Evolutionary conservation across 2,888 invertebrate genomes (phyloP), one percentile per base, ranked within the genome.

Genomic region (Aproaerema taeniolella): DNA sequence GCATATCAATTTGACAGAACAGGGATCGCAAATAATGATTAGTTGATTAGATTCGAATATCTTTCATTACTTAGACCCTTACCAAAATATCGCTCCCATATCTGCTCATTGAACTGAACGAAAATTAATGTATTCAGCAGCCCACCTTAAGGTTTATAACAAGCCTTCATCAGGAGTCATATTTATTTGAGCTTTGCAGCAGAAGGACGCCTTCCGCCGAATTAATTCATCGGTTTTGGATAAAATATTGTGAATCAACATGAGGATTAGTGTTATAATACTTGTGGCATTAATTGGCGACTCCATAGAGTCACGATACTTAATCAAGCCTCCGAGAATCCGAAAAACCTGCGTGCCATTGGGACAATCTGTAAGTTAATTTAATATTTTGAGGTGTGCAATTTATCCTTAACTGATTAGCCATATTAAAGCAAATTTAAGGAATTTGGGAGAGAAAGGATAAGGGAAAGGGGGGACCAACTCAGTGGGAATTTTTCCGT

Each of bases 361-460:
- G 91, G 20, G 20, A 20, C 4, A 20, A 6, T 67, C 94, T 95
- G 52, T 75, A 87, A 39, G 31, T 38, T 32, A 1, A 10, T 20
- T 14, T 26, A 28, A 30, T 34, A 8, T 13, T 9, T 31, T 31
- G 31, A 31, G 31, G 31, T 11, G 31, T 31, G 31, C 31, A 32
- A 32, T n/a, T n/a, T n/a, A n/a, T n/a, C n/a, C n/a, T n/a, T n/a
- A n/a, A n/a, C n/a, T n/a, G n/a, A n/a, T n/a, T n/a, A n/a, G n/a
- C n/a, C n/a, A n/a, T n/a, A n/a, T n/a, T n/a, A n/a, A n/a, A n/a
- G n/a, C n/a, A n/a, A n/a, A n/a, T n/a, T n/a, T n/a, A n/a, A n/a
- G n/a, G n/a, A n/a, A n/a, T n/a, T n/a, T n/a, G n/a, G n/a, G n/a
- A n/a, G n/a, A n/a, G n/a, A n/a, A n/a, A n/a, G n/a, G n/a, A n/a